These are phyloP conservation scores for Pogonocherus hispidulus DNA, from an alignment of 2,888 invertebrate genomes.

Conservation along the genomic window DNA sequence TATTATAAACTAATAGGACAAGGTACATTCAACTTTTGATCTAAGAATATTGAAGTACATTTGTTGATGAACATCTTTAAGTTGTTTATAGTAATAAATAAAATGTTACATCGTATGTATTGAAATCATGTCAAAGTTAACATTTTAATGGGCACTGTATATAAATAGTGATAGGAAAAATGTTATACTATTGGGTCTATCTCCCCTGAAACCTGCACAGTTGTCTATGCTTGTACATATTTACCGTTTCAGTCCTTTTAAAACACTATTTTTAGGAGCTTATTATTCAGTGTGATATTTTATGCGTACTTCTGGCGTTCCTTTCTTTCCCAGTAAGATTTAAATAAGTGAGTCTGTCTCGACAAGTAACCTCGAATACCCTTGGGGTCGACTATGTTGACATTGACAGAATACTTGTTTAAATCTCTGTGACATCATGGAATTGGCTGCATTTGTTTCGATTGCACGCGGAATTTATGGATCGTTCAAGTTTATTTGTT, in stretches of 20 bases:
- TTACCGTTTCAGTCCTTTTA: background rate
- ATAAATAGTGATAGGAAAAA: too few relatives aligned
- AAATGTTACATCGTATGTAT: too few relatives aligned
- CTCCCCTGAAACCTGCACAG: too few relatives aligned
- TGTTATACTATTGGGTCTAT: too few relatives aligned
- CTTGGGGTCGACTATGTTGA: slow-evolving; percentile 29
- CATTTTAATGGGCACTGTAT: too few relatives aligned
- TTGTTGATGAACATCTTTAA: too few relatives aligned
- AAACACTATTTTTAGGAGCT: background rate
- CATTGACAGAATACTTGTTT: slow-evolving; percentile 50
- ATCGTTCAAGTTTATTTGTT: slow-evolving; percentile 48
- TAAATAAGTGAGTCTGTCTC: slow-evolving; percentile 14
- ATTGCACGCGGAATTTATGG: slow-evolving; percentile 57
- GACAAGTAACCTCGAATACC: slow-evolving; percentile 16
- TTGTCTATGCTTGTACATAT: too few relatives aligned
- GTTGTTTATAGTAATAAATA: too few relatives aligned
- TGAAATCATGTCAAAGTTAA: too few relatives aligned
- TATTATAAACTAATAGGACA: too few relatives aligned
- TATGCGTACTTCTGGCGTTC: background rate
- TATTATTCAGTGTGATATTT: background rate
- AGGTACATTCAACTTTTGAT: too few relatives aligned
- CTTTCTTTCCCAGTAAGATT: slow-evolving; percentile 24
- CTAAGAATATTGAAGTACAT: too few relatives aligned
- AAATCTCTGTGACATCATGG: slow-evolving; percentile 53
- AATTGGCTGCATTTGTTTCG: slow-evolving; percentile 59